phyloP scores from a whole-genome alignment of 2,888 invertebrate genomes.

The Creontiades dilutus region DNA sequence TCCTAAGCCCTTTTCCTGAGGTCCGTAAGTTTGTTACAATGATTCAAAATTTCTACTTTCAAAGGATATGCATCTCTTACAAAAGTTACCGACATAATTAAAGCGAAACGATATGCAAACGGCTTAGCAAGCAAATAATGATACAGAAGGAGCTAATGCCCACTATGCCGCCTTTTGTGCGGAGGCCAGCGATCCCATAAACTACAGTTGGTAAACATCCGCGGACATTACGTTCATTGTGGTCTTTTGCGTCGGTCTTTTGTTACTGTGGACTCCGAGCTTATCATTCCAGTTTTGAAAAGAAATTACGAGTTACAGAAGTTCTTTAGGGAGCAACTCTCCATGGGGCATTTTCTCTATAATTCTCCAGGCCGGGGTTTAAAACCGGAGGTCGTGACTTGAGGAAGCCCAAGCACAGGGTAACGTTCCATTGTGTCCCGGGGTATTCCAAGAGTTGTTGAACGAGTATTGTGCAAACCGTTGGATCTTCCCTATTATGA shows the following conservation, averaged over 20 bases:
- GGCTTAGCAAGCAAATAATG: not conserved
- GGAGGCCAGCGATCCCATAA: not conserved
- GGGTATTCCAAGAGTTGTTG: conserved; percentile 17
- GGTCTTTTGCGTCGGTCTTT: not conserved
- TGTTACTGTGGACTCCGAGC: not conserved
- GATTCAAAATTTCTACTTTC: too few relatives aligned
- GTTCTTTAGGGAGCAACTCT: not conserved
- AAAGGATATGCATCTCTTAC: too few relatives aligned
- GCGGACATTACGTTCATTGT: not conserved
- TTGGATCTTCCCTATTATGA: conserved; percentile 23
- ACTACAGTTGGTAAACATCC: not conserved
- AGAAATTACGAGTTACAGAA: conserved; percentile 17
- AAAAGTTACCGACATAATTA: not conserved
- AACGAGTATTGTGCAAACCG: conserved; percentile 42
- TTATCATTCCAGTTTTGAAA: not conserved
- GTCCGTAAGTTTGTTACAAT: too few relatives aligned
- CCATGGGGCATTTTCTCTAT: not conserved
- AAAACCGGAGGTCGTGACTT: conserved; percentile 9
- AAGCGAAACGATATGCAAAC: not conserved
- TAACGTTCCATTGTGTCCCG: conserved; percentile 12
- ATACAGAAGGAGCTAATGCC: not conserved
- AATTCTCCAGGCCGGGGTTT: not conserved
- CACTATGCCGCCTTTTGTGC: not conserved
- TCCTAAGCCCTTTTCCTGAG: too few relatives aligned
- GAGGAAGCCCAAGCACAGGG: conserved; percentile 7